phyloP scores from a whole-genome alignment of 1,140 invertebrate genomes.

The Anoplolepis gracilipes region DNA sequence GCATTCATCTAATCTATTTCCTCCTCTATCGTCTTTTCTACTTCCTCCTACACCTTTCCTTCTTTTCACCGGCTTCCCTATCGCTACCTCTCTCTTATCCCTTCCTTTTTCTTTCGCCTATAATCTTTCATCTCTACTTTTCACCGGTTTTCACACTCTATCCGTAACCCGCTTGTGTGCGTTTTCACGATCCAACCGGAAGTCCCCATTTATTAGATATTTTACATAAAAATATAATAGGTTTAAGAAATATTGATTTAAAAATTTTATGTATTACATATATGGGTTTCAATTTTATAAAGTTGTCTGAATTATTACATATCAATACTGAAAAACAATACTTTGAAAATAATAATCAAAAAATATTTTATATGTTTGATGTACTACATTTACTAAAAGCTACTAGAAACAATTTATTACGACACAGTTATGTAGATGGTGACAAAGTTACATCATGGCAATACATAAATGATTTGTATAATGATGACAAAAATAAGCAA shows the following conservation, averaged over 20 bases:
- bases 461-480: slow-evolving; percentile 1
- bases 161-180: too few species aligned
- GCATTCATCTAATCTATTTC: too few species aligned
- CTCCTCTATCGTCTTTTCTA: too few species aligned
- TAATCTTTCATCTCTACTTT: too few species aligned
- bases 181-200: too few species aligned
- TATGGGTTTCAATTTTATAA: slow-evolving; percentile 18
- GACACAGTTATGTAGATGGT: neutral
- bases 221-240: neutral
- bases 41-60: too few species aligned
- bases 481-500: neutral
- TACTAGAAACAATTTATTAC: neutral
- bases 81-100: too few species aligned
- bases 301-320: slow-evolving; percentile 1
- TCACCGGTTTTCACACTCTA: too few species aligned
- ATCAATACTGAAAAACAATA: neutral
- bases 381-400: slow-evolving; percentile 2
- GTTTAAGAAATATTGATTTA: slow-evolving; percentile 9
- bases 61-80: too few species aligned
- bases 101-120: too few species aligned
- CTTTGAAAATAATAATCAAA: neutral
- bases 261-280: neutral
- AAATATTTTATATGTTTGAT: slow-evolving; percentile 27
- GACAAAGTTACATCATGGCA: neutral
- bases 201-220: slow-evolving; percentile 25